Percentiles rank a stretch among this genome's conserved stretches.
Conservation (phyloP, 92 coral and sea anemone genomes). For the Parazoanthus atlanticus region DNA sequence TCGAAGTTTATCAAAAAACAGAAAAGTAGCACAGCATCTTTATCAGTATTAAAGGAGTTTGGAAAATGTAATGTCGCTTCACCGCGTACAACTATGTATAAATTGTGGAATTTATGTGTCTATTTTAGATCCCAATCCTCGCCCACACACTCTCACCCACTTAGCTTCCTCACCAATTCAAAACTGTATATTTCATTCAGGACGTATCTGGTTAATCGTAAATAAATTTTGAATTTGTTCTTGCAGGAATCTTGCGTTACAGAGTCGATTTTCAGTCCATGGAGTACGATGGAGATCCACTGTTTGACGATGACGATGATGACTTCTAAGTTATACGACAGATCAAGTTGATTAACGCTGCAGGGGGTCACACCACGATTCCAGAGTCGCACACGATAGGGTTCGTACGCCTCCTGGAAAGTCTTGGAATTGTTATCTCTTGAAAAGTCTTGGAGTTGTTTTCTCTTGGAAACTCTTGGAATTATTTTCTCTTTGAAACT, state of each 20-base stretch:
- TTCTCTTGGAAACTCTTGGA: no score
- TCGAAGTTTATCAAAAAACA: no score
- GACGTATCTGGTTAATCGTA: no score
- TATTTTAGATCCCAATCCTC: not conserved
- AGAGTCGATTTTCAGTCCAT: slow-evolving; percentile 93
- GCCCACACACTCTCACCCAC: no score
- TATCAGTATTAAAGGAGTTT: no score
- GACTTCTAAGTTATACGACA: slow-evolving; percentile 49
- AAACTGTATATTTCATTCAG: no score
- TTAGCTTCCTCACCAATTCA: no score
- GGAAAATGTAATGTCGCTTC: no score
- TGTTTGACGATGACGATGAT: slow-evolving; percentile 80
- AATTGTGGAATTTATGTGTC: no score
- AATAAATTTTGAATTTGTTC: not conserved
- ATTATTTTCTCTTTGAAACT: no score
- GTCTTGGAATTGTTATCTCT: not conserved
- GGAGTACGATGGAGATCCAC: slow-evolving; percentile 76
- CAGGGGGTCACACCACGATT: not conserved
- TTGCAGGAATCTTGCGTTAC: slow-evolving; percentile 83
- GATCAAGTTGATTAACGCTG: not conserved
- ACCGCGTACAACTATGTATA: no score
- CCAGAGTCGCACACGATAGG: not conserved
- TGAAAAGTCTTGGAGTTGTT: not conserved
- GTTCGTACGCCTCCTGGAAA: not conserved
- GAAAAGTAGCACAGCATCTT: no score